Percentiles rank a stretch among this genome's conserved stretches.
These are phyloP conservation scores for Sitophilus oryzae DNA, from an alignment of 1,140 invertebrate species.

Conservation along the genomic window DNA sequence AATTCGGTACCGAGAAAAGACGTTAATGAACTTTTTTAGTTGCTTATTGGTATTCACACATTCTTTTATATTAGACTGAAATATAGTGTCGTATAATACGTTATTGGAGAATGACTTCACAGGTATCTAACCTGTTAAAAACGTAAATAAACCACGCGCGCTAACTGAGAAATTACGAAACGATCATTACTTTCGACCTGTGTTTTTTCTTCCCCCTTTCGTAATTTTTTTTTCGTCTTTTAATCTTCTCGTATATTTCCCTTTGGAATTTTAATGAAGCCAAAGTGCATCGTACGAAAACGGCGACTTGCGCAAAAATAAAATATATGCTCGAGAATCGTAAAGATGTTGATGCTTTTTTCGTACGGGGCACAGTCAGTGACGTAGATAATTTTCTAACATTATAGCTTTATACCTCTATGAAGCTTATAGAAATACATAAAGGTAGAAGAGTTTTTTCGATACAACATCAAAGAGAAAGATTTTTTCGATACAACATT, in stretches of 20 bases:
- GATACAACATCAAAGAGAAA: too few relatives aligned
- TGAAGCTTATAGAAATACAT: too few relatives aligned
- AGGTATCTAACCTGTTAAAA: neutral
- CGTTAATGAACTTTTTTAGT: too few relatives aligned
- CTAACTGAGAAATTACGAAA: neutral
- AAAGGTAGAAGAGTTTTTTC: too few relatives aligned
- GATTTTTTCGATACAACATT: too few relatives aligned
- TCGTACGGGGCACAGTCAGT: neutral
- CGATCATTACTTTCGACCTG: neutral
- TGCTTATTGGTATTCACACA: too few relatives aligned
- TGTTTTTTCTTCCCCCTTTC: neutral
- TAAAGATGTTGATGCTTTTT: neutral
- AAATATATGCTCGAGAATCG: neutral
- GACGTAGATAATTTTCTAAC: too few relatives aligned
- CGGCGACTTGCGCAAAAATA: neutral
- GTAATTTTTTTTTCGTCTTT: neutral
- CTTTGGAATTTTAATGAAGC: neutral
- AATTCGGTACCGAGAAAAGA: too few relatives aligned
- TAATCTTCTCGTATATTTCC: neutral
- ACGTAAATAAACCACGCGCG: neutral
- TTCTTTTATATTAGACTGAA: neutral
- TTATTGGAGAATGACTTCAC: neutral
- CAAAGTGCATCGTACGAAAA: neutral
- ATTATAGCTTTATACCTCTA: too few relatives aligned
- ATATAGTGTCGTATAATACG: neutral